Evolutionary conservation across 2,797 vertebrate genomes (phyloP).

Genomic region (Alfaro cultratus): DNA sequence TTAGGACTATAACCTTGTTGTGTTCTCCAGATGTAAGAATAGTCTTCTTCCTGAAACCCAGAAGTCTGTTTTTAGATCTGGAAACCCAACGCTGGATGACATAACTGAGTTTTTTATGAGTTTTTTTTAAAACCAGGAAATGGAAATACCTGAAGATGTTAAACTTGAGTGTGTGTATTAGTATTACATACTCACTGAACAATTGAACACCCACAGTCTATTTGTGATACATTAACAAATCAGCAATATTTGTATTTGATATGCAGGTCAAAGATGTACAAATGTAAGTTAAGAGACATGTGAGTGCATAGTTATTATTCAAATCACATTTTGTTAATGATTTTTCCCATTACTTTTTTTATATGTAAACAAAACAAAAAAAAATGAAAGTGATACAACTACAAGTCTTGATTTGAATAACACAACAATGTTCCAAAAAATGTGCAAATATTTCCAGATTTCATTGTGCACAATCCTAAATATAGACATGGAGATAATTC

Average conservation of each 20-base stretch:
- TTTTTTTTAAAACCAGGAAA: neutral
- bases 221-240: neutral
- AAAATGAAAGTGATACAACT: neutral
- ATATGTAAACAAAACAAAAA: neutral
- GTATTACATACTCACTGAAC: neutral
- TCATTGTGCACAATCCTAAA: neutral
- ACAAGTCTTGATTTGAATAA: neutral
- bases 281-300: neutral
- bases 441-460: neutral
- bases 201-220: neutral
- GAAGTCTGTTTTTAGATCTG: neutral
- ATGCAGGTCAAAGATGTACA: neutral
- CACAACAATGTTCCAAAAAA: neutral
- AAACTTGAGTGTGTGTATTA: too few species aligned
- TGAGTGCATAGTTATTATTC: neutral
- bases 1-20: constrained; percentile 9
- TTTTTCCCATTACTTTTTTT: neutral
- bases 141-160: neutral
- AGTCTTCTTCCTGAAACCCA: neutral
- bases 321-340: neutral
- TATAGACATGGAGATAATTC: neutral
- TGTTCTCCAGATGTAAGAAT: constrained; percentile 12
- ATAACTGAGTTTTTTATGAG: neutral
- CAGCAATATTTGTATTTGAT: neutral
- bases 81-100: neutral